These are phyloP conservation scores for Stomatorhinus ivindoensis DNA, from an alignment of 2,113 vertebrate species.

Conservation along the genomic window DNA sequence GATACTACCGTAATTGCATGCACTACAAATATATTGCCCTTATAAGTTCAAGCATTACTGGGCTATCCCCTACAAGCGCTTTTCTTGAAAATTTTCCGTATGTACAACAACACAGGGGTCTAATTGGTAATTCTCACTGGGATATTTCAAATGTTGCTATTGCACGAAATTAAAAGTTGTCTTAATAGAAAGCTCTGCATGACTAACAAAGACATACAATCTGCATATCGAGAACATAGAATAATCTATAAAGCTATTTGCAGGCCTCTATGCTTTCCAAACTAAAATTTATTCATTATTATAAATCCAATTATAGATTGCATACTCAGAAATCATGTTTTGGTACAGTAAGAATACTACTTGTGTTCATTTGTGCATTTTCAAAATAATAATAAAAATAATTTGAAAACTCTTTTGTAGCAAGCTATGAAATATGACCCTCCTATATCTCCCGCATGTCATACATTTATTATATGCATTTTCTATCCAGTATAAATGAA, in stretches of 20 bases:
- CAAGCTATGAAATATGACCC: neutral
- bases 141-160: neutral
- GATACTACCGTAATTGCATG: neutral
- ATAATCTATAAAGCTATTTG: neutral
- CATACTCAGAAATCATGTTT: neutral
- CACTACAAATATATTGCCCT: neutral
- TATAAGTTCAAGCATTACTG: neutral
- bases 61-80: neutral
- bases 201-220: neutral
- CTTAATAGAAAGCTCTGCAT: neutral
- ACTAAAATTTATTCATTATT: neutral
- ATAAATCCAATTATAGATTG: neutral
- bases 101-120: neutral
- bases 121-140: neutral
- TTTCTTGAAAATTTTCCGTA: neutral
- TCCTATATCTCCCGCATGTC: neutral
- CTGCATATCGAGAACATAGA: neutral
- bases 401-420: neutral
- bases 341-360: neutral
- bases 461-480: neutral
- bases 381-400: neutral
- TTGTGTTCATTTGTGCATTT: neutral
- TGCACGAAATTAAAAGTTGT: neutral
- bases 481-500: neutral
- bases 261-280: neutral